A percentile compares a stretch with the other conserved stretches of the same genome.
phyloP scores from a whole-genome alignment of 2,888 invertebrate genomes.

The Punctoribates punctum region DNA sequence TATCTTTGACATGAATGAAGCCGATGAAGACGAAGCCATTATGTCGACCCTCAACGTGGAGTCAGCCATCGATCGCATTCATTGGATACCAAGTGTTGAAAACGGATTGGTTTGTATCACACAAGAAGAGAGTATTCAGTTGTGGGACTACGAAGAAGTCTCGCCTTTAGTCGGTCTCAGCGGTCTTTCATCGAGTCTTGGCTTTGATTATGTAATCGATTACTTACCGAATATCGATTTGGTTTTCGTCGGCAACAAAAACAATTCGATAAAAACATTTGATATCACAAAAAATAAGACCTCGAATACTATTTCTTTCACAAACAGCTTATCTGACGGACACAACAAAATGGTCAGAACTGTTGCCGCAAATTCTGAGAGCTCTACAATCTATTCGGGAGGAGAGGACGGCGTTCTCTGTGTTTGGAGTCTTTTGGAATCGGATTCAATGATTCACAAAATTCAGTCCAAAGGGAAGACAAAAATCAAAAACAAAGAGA shows the following conservation, averaged over 20 bases:
- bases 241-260: background rate
- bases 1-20: conserved; percentile 70
- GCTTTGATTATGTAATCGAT: background rate
- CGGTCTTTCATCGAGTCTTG: background rate
- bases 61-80: conserved; percentile 62
- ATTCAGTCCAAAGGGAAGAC: conserved; percentile 1
- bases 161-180: background rate
- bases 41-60: conserved; percentile 71
- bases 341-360: conserved; percentile 27
- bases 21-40: conserved; percentile 74
- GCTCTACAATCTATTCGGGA: background rate
- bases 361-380: background rate
- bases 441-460: background rate
- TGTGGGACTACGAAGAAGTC: conserved; percentile 13
- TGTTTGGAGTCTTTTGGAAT: background rate
- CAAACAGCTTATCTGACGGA: background rate
- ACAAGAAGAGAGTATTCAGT: conserved; percentile 1
- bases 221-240: background rate
- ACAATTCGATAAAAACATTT: background rate
- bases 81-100: background rate
- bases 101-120: conserved; percentile 15
- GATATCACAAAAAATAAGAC: background rate
- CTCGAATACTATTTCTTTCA: too few species aligned
- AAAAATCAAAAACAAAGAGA: background rate
- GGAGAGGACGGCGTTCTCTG: background rate